Conservation (phyloP, 2,113 vertebrate species). For the Dasypus novemcinctus region DNA sequence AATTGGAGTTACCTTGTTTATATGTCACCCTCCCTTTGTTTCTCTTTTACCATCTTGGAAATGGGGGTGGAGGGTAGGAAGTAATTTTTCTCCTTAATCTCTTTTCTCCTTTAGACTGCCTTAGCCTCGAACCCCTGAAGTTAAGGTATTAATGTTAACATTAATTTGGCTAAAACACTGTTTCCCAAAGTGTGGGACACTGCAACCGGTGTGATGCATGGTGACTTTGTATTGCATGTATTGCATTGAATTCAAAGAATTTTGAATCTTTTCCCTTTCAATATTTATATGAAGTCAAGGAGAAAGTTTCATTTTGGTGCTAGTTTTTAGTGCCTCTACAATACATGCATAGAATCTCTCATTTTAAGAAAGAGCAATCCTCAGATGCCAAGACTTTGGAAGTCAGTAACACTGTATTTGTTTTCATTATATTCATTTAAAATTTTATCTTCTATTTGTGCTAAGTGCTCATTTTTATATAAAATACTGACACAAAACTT, state of each 20-base stretch:
- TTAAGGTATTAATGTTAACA: neutral
- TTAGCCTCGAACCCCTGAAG: neutral
- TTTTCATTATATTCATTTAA: neutral
- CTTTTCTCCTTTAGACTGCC: neutral
- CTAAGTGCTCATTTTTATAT: neutral
- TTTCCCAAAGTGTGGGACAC: neutral
- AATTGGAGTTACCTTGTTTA: neutral
- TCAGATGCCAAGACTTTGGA: neutral
- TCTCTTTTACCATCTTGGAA: neutral
- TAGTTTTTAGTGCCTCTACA: neutral
- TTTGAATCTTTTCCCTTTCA: neutral
- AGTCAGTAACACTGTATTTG: neutral
- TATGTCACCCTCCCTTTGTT: neutral
- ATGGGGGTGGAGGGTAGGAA: neutral
- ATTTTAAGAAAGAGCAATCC: neutral
- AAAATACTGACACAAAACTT: neutral
- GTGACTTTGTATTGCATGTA: neutral
- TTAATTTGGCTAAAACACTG: neutral
- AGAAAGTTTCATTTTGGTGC: neutral
- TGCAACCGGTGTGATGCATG: neutral
- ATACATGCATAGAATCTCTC: neutral
- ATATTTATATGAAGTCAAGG: neutral
- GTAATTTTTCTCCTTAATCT: neutral
- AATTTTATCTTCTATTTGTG: neutral
- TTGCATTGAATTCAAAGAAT: neutral